Percentiles rank a stretch among this genome's conserved stretches.
Conservation (phyloP, 2,113 vertebrate species). For the Oryzias celebensis region DNA sequence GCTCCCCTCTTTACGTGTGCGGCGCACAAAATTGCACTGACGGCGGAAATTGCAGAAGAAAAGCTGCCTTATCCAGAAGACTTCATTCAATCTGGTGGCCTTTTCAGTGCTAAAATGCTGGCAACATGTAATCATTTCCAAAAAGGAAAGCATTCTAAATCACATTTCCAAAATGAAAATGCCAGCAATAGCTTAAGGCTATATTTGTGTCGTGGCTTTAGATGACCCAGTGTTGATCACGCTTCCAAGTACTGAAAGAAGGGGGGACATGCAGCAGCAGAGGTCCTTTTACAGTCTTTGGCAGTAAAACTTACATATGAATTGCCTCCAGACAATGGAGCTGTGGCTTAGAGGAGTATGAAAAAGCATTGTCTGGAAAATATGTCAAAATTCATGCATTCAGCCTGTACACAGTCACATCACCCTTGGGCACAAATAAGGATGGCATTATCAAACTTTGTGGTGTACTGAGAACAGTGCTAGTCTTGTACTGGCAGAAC, state of each 20-base stretch:
- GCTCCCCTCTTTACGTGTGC: slow-evolving; percentile 14
- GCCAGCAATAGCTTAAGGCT: slow-evolving; percentile 68
- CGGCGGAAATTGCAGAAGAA: slow-evolving; percentile 56
- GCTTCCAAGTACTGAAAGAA: slow-evolving; percentile 51
- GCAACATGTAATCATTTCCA: slow-evolving; percentile 65
- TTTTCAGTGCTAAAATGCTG: slow-evolving; percentile 61
- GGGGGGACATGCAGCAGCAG: slow-evolving; percentile 32
- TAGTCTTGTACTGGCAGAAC: slow-evolving; percentile 30
- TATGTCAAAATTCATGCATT: no score
- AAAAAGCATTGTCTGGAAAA: slow-evolving; percentile 23
- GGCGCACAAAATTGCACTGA: slow-evolving; percentile 36
- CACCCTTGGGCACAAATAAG: slow-evolving; percentile 21
- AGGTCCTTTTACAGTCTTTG: slow-evolving; percentile 30
- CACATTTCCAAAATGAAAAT: slow-evolving; percentile 65
- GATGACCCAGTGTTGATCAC: slow-evolving; percentile 60
- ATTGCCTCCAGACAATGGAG: slow-evolving; percentile 38
- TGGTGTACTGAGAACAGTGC: slow-evolving; percentile 49
- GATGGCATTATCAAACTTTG: slow-evolving; percentile 49
- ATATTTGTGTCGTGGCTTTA: slow-evolving; percentile 64
- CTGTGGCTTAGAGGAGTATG: slow-evolving; percentile 29
- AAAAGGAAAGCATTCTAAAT: slow-evolving; percentile 47
- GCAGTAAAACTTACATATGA: slow-evolving; percentile 42
- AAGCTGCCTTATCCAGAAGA: slow-evolving; percentile 44
- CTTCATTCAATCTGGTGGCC: slow-evolving; percentile 65
- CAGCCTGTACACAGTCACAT: not conserved